Conservation (phyloP, 2,888 invertebrate genomes). For the Heliconius ismenius region DNA sequence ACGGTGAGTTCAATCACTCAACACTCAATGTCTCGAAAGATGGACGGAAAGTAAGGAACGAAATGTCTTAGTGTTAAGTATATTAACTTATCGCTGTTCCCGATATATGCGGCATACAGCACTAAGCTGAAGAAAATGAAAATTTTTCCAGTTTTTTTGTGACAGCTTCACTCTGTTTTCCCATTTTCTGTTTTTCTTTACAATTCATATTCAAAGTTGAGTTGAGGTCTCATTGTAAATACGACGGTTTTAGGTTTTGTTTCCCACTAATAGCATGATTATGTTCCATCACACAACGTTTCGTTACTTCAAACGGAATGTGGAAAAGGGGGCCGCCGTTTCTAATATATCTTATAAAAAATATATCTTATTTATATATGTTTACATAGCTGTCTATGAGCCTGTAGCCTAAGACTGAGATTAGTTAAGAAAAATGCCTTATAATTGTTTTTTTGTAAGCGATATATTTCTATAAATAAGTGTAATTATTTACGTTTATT, state of each 20-base stretch:
- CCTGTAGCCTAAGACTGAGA: conserved; percentile 40
- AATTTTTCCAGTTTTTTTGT: background rate
- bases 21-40: background rate
- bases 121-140: background rate
- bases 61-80: background rate
- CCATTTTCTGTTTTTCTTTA: background rate
- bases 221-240: background rate
- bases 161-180: background rate
- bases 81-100: background rate
- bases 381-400: background rate
- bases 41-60: background rate
- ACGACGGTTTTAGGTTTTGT: too few relatives aligned
- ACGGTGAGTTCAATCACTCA: background rate
- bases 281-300: too few relatives aligned
- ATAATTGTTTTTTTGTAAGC: conserved; percentile 25
- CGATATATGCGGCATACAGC: background rate
- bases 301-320: background rate
- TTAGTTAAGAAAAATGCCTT: conserved; percentile 31
- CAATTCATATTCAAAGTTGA: background rate
- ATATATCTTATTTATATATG: background rate
- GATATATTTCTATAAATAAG: conserved; percentile 18
- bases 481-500: background rate
- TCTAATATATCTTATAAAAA: background rate
- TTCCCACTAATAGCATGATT: too few relatives aligned
- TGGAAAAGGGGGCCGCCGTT: background rate